Evolutionary conservation across 92 coral and sea anemone genomes (phyloP).

Genomic region (Phymanthus crucifer): DNA sequence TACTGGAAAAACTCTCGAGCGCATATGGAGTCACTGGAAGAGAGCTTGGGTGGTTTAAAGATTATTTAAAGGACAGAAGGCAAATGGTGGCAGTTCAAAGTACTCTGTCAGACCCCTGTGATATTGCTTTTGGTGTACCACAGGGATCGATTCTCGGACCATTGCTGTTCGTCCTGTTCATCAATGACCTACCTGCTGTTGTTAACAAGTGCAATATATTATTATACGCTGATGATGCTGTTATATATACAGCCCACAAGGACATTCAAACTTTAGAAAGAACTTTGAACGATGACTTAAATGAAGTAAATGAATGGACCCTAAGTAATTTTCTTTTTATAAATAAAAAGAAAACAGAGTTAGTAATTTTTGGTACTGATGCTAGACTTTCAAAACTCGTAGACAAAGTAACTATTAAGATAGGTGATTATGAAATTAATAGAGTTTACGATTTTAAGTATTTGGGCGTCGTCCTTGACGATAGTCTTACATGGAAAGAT

Average conservation of each 20-base stretch:
- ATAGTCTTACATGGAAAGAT: conserved; percentile 11
- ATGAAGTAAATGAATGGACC: conserved; percentile 4
- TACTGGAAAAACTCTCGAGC: conserved; percentile 2
- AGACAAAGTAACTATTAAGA: conserved; percentile 8
- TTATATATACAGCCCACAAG: conserved; percentile 15
- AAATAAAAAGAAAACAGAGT: conserved; percentile 14
- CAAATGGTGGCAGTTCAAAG: conserved; percentile 14
- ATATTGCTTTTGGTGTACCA: conserved; percentile 15
- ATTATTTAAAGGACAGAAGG: conserved; percentile 2
- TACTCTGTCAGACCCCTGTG: conserved; percentile 12
- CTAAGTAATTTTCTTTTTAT: conserved; percentile 5
- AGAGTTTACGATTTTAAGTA: conserved; percentile 14
- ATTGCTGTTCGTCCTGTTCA: conserved; percentile 9
- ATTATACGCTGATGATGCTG: conserved; percentile 15
- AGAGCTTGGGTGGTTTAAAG: conserved; percentile 9
- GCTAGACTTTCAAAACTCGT: conserved; percentile 9
- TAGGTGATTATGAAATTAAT: conserved; percentile 13
- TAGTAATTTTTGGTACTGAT: conserved; percentile 8
- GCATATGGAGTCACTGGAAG: conserved; percentile 15
- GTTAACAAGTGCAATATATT: conserved; percentile 10
- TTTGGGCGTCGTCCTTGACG: conserved; percentile 12
- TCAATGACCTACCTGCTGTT: conserved; percentile 15
- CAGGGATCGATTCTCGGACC: conserved; percentile 8
- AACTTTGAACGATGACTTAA: conserved; percentile 8
- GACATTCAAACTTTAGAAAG: conserved; percentile 13